A percentile compares a stretch with the other conserved stretches of the same genome.
These are phyloP conservation scores for Nymphicus hollandicus DNA, from an alignment of 2,113 vertebrate genomes.

Conservation along the genomic window DNA sequence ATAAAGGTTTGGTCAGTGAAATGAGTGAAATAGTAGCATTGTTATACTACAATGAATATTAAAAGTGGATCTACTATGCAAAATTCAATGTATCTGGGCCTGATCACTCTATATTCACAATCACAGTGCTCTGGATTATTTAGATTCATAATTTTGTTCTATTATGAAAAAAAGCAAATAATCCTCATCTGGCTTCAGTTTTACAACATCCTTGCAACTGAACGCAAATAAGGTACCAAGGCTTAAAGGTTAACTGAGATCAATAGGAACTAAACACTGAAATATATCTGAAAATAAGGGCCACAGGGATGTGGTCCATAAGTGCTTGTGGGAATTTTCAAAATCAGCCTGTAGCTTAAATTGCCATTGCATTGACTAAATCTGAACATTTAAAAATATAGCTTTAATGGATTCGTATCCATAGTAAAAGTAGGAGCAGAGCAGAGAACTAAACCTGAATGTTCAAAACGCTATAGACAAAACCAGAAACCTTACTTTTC, in stretches of 20 bases:
- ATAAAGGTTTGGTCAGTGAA: neutral
- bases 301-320: neutral
- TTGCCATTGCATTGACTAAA: neutral
- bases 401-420: neutral
- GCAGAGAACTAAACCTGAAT: neutral
- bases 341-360: neutral
- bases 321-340: neutral
- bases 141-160: neutral
- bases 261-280: neutral
- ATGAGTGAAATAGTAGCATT: neutral
- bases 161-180: neutral
- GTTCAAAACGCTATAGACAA: neutral
- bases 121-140: neutral
- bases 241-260: neutral
- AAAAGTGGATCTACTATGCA: neutral
- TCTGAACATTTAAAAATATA: neutral
- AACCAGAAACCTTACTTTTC: neutral
- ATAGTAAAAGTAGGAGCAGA: neutral
- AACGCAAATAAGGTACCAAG: neutral
- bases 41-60: neutral
- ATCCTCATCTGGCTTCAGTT: neutral
- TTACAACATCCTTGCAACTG: neutral
- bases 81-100: neutral
- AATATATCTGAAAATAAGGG: neutral
- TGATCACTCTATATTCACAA: neutral